Evolutionary conservation across 2,888 invertebrate genomes (phyloP).

Genomic region (Cerastoderma edule): DNA sequence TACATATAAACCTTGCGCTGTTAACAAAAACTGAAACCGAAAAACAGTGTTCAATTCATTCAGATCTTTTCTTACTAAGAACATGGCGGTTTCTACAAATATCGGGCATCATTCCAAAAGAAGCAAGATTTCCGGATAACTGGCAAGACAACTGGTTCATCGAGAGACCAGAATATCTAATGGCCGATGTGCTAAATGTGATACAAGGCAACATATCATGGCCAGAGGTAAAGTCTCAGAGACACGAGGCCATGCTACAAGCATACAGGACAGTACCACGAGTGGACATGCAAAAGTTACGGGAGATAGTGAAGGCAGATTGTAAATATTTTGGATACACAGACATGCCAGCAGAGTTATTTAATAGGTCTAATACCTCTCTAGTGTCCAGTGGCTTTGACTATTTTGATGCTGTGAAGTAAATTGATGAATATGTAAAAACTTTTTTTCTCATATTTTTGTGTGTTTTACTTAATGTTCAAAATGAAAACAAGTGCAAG

Average conservation of each 20-base stretch:
- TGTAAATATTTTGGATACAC: constrained; percentile 70
- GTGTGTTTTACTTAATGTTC: too few relatives aligned
- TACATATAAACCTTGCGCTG: constrained; percentile 48
- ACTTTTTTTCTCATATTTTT: too few relatives aligned
- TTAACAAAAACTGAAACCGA: constrained; percentile 42
- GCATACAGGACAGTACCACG: constrained; percentile 64
- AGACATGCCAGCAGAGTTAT: constrained; percentile 36
- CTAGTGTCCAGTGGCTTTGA: constrained; percentile 14
- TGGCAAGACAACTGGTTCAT: constrained; percentile 15
- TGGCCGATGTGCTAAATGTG: constrained; percentile 37
- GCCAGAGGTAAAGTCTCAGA: constrained; percentile 53
- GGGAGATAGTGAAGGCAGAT: constrained; percentile 63
- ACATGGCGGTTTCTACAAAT: constrained; percentile 72
- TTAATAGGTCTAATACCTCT: constrained; percentile 18
- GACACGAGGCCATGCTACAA: constrained; percentile 63
- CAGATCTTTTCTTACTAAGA: constrained; percentile 49
- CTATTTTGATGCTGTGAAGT: constrained; percentile 48
- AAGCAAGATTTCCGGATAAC: constrained; percentile 51
- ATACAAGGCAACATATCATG: constrained; percentile 35
- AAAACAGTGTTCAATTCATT: constrained; percentile 55
- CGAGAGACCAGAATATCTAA: constrained; percentile 32
- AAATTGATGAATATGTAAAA: too few relatives aligned
- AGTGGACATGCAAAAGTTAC: constrained; percentile 54
- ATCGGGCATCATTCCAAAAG: constrained; percentile 64
- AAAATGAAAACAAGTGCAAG: too few relatives aligned